Conservation (phyloP, 2,888 invertebrate species). For the Ornithoptera alexandrae region DNA sequence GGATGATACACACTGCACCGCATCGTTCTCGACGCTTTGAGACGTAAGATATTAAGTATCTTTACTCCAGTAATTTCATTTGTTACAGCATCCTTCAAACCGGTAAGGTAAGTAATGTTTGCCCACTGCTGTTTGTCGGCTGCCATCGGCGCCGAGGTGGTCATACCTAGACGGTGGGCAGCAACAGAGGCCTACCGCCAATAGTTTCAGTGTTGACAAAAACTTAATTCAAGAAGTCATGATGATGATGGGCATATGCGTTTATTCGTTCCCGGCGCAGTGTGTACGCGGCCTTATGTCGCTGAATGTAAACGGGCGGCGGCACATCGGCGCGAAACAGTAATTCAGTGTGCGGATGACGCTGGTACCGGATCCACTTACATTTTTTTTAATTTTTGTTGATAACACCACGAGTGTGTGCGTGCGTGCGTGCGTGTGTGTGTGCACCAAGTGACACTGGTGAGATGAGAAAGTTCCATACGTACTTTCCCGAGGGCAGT, state of each 20-base stretch:
- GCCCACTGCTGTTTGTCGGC: too few relatives aligned
- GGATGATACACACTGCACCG: too few relatives aligned
- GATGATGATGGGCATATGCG: neutral
- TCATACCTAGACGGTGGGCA: too few relatives aligned
- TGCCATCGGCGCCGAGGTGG: too few relatives aligned
- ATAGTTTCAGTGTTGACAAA: too few relatives aligned
- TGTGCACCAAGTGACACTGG: neutral
- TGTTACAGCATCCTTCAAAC: too few relatives aligned
- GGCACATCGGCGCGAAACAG: constrained; percentile 2
- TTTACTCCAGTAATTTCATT: too few relatives aligned
- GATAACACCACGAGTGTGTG: neutral
- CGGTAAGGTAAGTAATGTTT: too few relatives aligned
- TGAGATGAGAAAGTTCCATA: constrained; percentile 24
- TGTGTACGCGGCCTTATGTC: constrained; percentile 4
- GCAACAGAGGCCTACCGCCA: too few relatives aligned
- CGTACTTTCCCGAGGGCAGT: constrained; percentile 28
- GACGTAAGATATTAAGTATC: too few relatives aligned
- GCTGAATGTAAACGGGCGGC: neutral
- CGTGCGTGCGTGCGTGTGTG: neutral
- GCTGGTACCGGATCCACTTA: neutral
- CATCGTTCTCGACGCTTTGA: too few relatives aligned
- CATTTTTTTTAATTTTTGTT: neutral
- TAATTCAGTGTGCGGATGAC: constrained; percentile 15
- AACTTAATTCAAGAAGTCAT: too few relatives aligned
- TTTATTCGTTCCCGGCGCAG: neutral